Base-by-base conservation (phyloP, 2,888 invertebrate species). In the Drosophila subquinaria region DNA sequence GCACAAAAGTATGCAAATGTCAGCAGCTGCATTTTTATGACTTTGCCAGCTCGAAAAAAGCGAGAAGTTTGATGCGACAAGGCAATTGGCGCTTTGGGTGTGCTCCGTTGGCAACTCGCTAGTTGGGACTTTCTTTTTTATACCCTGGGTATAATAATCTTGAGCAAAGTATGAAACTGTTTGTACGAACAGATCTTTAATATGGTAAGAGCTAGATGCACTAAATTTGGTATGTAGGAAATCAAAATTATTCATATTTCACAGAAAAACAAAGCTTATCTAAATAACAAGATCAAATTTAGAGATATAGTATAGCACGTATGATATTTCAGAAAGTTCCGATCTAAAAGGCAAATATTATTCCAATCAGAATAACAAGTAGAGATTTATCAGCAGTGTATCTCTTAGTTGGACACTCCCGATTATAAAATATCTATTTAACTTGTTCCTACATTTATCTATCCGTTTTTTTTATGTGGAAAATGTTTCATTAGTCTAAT, bases 401-500 rank as follows among this genome's bases (percentile, higher is more conserved):
- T 13, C 11, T 35, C 35, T 35, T 35, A 35, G 10, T 9, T 11
- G 1, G 4, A 3, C 36, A 36, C 36, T 36, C 36, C 13, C 5
- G 36, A 36, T 8, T 30, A 30, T 8, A 27, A 4, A 4, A 4
- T 11, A 13, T 13, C 5, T 5, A 1, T 4, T 13, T 4, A 13
- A 13, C 4, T 36, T 5, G 36, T 5, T n/a, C 5, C 3, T 13
- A 0, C 17, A 30, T 3, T 30, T 33, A 15, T 27, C 17, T 50
- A 20, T 15, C 10, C 2, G 5, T 23, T 30, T 17, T 30, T 30
- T 45, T 47, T 40, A 13, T 13, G n/a, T 40, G 48, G 70, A 75
- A 81, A 82, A 67, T 71, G 67, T 76, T 82, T 86, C 74, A 86
- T 86, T 86, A 82, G 74, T 69, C 57, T 83, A 88, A 78, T 78